Conservation (phyloP, 2,113 vertebrate species). For the Dipodomys ordii region DNA sequence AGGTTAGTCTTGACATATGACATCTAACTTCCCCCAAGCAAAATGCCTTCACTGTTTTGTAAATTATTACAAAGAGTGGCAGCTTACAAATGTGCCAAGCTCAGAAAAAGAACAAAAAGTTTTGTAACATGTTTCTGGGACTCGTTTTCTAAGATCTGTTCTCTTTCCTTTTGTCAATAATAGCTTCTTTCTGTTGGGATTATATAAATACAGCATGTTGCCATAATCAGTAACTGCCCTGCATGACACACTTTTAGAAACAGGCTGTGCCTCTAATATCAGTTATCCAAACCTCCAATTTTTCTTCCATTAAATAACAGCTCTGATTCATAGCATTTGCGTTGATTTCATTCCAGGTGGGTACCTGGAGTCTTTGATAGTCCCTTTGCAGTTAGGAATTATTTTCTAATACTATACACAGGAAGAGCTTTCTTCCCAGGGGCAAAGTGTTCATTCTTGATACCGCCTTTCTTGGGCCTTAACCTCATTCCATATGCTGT, state of each 20-base stretch:
- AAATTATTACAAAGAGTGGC: conserved; percentile 64
- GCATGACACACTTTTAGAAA: conserved; percentile 63
- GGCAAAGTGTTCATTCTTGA: neutral
- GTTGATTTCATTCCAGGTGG: conserved; percentile 61
- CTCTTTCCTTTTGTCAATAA: conserved; percentile 39
- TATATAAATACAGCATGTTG: conserved; percentile 49
- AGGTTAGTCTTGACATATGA: conserved; percentile 61
- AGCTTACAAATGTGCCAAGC: conserved; percentile 63
- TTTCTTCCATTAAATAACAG: conserved; percentile 73
- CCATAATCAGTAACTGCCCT: conserved; percentile 57
- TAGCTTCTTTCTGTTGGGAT: conserved; percentile 53
- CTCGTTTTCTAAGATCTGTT: conserved; percentile 60
- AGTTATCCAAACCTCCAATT: conserved; percentile 73
- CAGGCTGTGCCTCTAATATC: conserved; percentile 39
- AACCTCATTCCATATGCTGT: neutral
- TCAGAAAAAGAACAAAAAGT: conserved; percentile 55
- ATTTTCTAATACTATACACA: conserved; percentile 26
- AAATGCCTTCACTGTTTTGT: conserved; percentile 45
- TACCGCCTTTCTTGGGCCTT: conserved; percentile 7
- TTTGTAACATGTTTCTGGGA: conserved; percentile 19
- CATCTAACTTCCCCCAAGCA: conserved; percentile 58
- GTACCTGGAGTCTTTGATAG: neutral
- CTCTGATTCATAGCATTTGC: conserved; percentile 68
- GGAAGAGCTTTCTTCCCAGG: neutral
- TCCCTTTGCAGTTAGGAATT: conserved; percentile 28